Base-by-base conservation (phyloP, 2,888 invertebrate genomes). In the Pristionchus arcanus region DNA sequence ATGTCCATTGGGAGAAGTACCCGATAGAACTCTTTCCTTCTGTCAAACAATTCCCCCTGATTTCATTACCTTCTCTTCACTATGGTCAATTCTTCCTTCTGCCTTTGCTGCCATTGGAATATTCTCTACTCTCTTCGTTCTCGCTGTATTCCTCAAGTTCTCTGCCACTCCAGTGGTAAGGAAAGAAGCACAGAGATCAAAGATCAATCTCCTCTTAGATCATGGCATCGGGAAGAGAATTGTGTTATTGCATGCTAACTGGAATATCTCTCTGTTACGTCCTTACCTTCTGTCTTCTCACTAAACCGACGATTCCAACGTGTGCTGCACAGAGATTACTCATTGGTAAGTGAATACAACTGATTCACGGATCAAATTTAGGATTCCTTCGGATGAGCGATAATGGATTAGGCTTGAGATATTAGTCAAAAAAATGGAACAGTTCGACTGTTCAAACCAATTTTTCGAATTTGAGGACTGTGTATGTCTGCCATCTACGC, bases 161-260 rank as follows among this genome's bases (percentile, higher is more conserved):
- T 96, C 96, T 92, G 96, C 96, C 85, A 97, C 97, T 0, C 97
- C 97, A 0, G 96, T 97, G 63, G 94, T 94, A 74, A 89, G 90
- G 25, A 28, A 28, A 1, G 13, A 19, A 28, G 42, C 42, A 3
- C 4, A 53, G 25, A 28, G 85, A 53, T 28, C 74, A 87, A 88
- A 53, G 25, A 42, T 49, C 89, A 84, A 55, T 74, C 53, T 5
- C 25, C 74, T 31, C 91, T 77, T 90, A 94, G 94, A 97, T 97
- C 91, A 97, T 97, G 96, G 97, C 97, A 2, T 97, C 97, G 0
- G 97, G 97, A 0, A 96, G 97, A 21, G 97, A 97, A 94, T 96
- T 97, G 16, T 97, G 97, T 95, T 97, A 97, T 95, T 97, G 97
- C 25, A 96, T 97, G 63, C 91, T 95, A n/a, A 95, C 96, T 90